Evolutionary conservation across 30 jellyfish, hydroid and myxozoan species (phyloP), one percentile per base, ranked within the genome.

Genomic region (Pseudorhiza aurosa): DNA sequence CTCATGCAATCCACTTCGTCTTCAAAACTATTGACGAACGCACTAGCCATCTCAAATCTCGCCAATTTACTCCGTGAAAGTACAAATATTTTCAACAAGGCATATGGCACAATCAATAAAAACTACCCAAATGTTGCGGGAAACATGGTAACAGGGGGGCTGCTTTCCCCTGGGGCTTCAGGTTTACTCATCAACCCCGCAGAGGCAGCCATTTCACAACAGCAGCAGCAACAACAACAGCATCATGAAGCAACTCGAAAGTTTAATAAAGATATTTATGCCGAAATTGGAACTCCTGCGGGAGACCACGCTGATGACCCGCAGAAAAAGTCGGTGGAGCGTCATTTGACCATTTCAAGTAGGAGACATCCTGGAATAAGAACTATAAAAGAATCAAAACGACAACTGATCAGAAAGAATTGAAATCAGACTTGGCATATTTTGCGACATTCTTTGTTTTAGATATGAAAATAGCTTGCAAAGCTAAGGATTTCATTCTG

Each of bases 201-300:
- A 24, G 87, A 47, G 8, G 40, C 44, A 1, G 33, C 28, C 27
- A 8, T 37, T n/a, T 1, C 67, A 7, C 10, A 5, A 19, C 17
- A 21, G 33, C 18, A 18, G 17, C 22, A 36, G 46, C 75, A n/a
- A 30, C 6, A 31, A 27, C 70, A 57, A 45, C 32, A 36, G 65
- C 29, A 37, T 19, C 58, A 72, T 19, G 36, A 53, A 6, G 67
- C 35, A 7, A 22, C 67, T 53, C 72, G 29, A 37, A 76, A 58
- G 28, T 18, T 79, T n/a, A 46, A 83, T 11, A 80, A 80, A 10
- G 91, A 80, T 49, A 50, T 80, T 0, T 80, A 80, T 33, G 91
- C 91, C 8, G 91, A 80, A 40, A 80, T 80, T 32, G 91, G 91
- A 25, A 35, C 91, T 1, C 81, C 82, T 2, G 83, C 84, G 2